phyloP scores from a whole-genome alignment of 2,113 vertebrate species.

The Balaenoptera acutorostrata region DNA sequence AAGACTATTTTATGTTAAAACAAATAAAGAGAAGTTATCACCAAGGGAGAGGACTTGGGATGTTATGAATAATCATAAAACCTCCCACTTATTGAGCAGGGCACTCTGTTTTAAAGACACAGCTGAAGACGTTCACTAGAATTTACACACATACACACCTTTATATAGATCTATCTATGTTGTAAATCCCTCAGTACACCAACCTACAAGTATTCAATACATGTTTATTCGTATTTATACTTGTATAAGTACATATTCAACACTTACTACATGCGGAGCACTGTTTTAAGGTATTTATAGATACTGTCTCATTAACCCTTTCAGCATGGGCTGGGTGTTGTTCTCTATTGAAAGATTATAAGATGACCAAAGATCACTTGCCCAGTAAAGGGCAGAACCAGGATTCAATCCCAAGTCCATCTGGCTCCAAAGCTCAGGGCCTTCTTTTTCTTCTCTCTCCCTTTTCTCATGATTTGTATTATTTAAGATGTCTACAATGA shows the following conservation, averaged over 20 bases:
- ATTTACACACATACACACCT: background rate
- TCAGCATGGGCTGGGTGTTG: background rate
- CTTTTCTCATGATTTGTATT: background rate
- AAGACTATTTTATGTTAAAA: background rate
- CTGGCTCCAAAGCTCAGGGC: background rate
- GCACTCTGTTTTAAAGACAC: background rate
- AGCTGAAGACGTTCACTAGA: background rate
- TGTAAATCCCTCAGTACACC: background rate
- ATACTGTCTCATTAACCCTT: background rate
- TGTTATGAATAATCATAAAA: constrained; percentile 19
- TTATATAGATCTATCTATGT: background rate
- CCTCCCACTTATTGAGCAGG: background rate
- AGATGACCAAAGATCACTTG: background rate
- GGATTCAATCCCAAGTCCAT: background rate
- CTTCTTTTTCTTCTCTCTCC: background rate
- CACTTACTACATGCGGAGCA: background rate
- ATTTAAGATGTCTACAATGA: constrained; percentile 13
- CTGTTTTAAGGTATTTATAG: background rate
- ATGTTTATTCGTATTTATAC: background rate
- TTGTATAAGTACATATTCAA: background rate
- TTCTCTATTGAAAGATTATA: background rate
- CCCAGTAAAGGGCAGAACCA: background rate
- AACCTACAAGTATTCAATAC: background rate
- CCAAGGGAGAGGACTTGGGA: background rate
- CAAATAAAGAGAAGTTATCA: background rate